These are phyloP conservation scores for Nylanderia fulva DNA, from an alignment of 1,140 invertebrate genomes.

Conservation along the genomic window DNA sequence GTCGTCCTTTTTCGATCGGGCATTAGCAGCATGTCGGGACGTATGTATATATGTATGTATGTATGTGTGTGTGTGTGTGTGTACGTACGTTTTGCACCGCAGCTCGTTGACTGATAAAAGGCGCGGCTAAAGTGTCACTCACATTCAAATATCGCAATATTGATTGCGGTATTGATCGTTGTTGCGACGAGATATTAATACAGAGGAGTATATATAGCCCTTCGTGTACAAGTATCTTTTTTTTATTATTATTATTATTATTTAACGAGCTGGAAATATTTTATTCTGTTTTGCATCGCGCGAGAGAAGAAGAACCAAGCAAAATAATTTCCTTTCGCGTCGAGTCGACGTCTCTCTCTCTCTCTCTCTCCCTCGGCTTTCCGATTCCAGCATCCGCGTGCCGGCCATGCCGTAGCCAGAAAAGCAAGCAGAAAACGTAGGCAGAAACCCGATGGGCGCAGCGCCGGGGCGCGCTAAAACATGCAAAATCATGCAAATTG, in stretches of 20 bases:
- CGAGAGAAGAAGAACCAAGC: conserved; percentile 78
- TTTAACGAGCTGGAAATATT: conserved; percentile 25
- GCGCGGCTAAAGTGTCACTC: no score
- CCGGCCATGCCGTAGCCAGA: conserved; percentile 75
- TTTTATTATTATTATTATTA: conserved; percentile 4
- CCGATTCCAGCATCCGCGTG: conserved; percentile 33
- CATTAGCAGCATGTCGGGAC: no score
- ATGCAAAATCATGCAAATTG: conserved; percentile 86
- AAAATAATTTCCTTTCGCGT: conserved; percentile 81
- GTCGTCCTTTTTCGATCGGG: conserved; percentile 78
- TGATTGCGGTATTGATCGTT: no score
- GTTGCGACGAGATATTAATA: not conserved
- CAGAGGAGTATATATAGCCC: no score
- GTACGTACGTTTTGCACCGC: no score
- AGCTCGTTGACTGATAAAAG: no score
- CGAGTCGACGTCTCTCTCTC: conserved; percentile 66
- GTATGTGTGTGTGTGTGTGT: conserved; percentile 54
- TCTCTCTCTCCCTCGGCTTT: conserved; percentile 35
- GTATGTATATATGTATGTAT: conserved; percentile 38
- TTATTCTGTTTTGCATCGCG: conserved; percentile 4
- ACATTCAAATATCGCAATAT: no score
- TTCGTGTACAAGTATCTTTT: not conserved
- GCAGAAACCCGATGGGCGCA: conserved; percentile 81
- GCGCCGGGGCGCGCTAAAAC: conserved; percentile 83
- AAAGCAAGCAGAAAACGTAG: conserved; percentile 84